A percentile compares a stretch with the other conserved stretches of the same genome.
Evolutionary conservation across 2,797 vertebrate species (phyloP).

Genomic region (Chiloscyllium punctatum): DNA sequence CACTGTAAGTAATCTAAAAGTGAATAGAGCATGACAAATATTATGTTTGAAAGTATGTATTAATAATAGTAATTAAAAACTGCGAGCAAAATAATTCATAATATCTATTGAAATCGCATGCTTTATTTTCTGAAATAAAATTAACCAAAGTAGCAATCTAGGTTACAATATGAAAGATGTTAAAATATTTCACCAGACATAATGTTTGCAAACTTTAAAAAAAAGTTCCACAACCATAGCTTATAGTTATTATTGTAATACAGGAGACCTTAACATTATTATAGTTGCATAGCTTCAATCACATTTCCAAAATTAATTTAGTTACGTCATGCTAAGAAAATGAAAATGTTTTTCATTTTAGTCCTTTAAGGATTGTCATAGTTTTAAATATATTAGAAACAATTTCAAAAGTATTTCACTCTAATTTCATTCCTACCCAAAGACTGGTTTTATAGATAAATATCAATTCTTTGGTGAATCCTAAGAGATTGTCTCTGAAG

Average conservation of each 20-base stretch:
- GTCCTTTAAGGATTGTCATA: neutral
- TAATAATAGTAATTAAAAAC: neutral
- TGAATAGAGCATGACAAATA: neutral
- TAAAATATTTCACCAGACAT: neutral
- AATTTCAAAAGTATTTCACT: neutral
- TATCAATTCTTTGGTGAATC: neutral
- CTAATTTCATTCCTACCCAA: neutral
- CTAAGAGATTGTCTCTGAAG: constrained; percentile 10
- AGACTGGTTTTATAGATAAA: neutral
- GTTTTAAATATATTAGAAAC: neutral
- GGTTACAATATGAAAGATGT: neutral
- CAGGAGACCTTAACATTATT: neutral
- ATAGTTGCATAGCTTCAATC: neutral
- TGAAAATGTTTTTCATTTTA: neutral
- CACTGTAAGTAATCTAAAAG: neutral
- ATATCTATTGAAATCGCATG: neutral
- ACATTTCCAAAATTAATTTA: neutral
- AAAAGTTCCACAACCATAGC: neutral
- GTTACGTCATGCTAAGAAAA: neutral
- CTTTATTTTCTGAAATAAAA: neutral
- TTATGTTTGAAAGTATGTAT: neutral
- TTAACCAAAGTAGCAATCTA: neutral
- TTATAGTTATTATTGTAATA: neutral
- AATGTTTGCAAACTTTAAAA: neutral
- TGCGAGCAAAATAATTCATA: neutral